Evolutionary conservation across 2,888 invertebrate genomes (phyloP), one percentile per base, ranked within the genome.

Genomic region (Agrochola lota): DNA sequence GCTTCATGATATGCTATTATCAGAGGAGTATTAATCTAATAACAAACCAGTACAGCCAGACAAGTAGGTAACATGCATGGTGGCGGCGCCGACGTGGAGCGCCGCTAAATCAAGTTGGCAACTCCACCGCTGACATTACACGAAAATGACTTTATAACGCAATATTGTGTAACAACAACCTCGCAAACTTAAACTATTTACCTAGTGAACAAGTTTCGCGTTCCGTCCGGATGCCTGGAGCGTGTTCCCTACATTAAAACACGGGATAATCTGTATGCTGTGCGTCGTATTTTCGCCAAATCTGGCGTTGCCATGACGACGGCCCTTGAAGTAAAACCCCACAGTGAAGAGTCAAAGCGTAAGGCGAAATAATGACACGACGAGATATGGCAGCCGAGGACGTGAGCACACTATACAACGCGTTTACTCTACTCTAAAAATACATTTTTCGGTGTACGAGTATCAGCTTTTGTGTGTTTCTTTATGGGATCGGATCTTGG

Each of bases 361-460:
- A 92, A 93, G 91, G 89, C 91, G 90, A 94, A 94, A 95, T 95
- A 96, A 96, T 95, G 95, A 95, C 92, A 91, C 89, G 89, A 91
- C 91, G 93, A 95, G 94, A 95, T 93, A 94, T 93, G 92, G 91
- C 92, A 91, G 92, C 83, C 77, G 85, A 86, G 85, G 87, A 91
- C 90, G 89, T 89, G 88, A 87, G 77, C 20, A 73, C 86, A 81
- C 80, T 86, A 80, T 86, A 85, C 80, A 82, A 87, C 74, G 80
- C 66, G 77, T 69, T 40, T 77, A 57, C 46, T 71, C 23, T 60
- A n/a, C 68, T 74, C 63, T 60, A 75, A 76, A 85, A 81, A 84
- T 80, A 78, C 82, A 0, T 83, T 69, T 87, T 78, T 80, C 23
- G 57, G 52, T 68, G 64, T 76, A 46, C 30, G 43, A 30, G 69